Conservation (phyloP, 2,888 invertebrate species). For the Seladonia tumulorum region DNA sequence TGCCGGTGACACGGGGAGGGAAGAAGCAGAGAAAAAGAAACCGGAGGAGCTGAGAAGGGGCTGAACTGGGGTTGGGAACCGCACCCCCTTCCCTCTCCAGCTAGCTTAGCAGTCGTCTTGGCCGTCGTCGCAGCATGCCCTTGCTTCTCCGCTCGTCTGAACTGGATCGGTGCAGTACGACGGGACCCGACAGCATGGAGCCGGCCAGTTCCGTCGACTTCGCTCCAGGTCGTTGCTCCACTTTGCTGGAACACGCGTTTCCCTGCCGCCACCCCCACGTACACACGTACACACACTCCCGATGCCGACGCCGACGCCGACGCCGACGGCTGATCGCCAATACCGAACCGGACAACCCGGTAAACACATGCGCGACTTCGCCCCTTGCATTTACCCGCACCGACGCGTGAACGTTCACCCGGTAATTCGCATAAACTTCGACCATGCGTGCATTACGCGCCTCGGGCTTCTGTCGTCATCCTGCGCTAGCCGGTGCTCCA, state of each 20-base stretch:
- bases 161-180: constrained; percentile 75
- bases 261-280: constrained; percentile 18
- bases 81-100: constrained; percentile 2
- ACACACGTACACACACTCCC: constrained; percentile 16
- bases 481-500: not conserved
- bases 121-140: constrained; percentile 46
- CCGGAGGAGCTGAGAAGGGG: constrained; percentile 15
- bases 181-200: constrained; percentile 79
- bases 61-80: constrained; percentile 23
- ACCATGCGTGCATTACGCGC: not conserved
- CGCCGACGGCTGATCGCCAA: constrained; percentile 36
- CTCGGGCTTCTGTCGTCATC: not conserved
- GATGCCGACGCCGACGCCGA: constrained; percentile 13
- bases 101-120: constrained; percentile 19
- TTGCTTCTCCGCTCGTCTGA: constrained; percentile 53
- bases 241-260: constrained; percentile 71
- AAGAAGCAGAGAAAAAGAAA: constrained; percentile 27
- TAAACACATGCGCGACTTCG: constrained; percentile 9
- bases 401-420: constrained; percentile 18
- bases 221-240: constrained; percentile 79
- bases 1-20: constrained; percentile 3
- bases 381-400: constrained; percentile 1
- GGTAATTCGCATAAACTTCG: constrained; percentile 10
- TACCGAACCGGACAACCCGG: not conserved
- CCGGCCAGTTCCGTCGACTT: constrained; percentile 77